Conservation (phyloP, 2,113 vertebrate species). For the Pangasianodon gigas region DNA sequence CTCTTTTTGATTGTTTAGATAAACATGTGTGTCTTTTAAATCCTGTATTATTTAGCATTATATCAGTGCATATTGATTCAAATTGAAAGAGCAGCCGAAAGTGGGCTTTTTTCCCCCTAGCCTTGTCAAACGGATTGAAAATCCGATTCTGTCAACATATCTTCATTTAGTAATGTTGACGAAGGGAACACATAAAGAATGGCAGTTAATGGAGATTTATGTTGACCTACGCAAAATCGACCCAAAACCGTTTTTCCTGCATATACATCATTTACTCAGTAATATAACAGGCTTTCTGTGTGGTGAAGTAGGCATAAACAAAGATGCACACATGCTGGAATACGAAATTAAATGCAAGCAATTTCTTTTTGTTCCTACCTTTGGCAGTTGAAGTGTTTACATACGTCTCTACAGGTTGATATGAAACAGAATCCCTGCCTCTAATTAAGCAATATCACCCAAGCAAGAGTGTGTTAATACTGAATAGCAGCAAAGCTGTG, state of each 20-base stretch:
- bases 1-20: background rate
- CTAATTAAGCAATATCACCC: background rate
- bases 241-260: background rate
- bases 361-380: background rate
- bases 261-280: background rate
- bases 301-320: background rate
- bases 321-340: background rate
- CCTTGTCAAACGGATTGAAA: background rate
- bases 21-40: background rate
- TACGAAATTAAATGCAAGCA: background rate
- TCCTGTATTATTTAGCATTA: background rate
- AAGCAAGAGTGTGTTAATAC: too few species aligned
- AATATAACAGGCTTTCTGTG: background rate
- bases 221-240: background rate
- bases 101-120: background rate
- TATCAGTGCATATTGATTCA: background rate
- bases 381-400: background rate
- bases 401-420: background rate
- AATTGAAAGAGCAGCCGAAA: background rate
- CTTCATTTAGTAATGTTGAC: conserved; percentile 21
- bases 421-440: background rate
- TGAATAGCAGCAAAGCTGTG: too few species aligned
- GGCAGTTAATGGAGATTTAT: conserved; percentile 17
- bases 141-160: background rate
- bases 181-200: background rate